Conservation (phyloP, 1,140 invertebrate genomes). For the Tetramorium simillimum region DNA sequence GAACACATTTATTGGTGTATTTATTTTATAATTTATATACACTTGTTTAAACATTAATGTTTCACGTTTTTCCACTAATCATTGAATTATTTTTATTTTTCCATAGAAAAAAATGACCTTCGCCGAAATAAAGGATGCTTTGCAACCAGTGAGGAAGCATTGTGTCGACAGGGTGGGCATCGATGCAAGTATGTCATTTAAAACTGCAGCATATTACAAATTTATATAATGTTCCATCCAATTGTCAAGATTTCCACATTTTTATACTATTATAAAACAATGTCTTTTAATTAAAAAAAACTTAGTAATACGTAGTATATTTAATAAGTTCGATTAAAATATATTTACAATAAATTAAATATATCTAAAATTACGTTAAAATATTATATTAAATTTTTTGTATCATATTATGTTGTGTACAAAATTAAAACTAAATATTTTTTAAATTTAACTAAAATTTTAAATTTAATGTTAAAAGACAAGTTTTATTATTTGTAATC, state of each 20-base stretch:
- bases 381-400: background rate
- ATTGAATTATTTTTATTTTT: background rate
- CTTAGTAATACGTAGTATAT: background rate
- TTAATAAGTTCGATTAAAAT: background rate
- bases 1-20: background rate
- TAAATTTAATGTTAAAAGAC: background rate
- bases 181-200: conserved; percentile 19
- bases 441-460: too few relatives aligned
- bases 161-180: conserved; percentile 45
- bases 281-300: background rate
- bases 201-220: background rate
- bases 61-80: background rate
- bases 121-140: background rate
- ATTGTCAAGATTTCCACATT: background rate
- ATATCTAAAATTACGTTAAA: background rate
- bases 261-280: background rate
- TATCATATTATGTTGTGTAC: background rate
- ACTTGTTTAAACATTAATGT: background rate
- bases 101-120: conserved; percentile 62
- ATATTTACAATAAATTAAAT: background rate
- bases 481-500: background rate
- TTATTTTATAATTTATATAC: background rate
- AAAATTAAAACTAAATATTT: background rate
- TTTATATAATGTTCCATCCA: background rate
- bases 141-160: conserved; percentile 31